Evolutionary conservation across 2,113 vertebrate species (phyloP), one percentile per base, ranked within the genome.

Genomic region (Poeciliopsis retropinna): DNA sequence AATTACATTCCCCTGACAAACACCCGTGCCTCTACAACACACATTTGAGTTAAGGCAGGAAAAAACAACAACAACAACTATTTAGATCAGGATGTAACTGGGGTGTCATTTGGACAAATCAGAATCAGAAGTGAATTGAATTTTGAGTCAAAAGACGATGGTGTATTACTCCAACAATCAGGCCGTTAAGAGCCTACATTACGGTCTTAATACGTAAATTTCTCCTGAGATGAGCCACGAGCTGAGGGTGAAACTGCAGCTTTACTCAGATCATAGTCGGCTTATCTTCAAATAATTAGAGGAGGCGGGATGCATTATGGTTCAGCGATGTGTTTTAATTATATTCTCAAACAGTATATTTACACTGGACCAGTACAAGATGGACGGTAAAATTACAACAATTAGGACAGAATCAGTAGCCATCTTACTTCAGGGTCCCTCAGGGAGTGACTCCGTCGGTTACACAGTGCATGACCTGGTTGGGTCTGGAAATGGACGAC

Each of bases 301-400:
- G 31, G 63, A 85, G 66, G 68, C 82, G 66, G 70, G 76, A 83
- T 60, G 67, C 82, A 61, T 78, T 2, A 0, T 67, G 61, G 67
- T 76, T 87, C 61, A 60, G 70, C 72, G 72, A 87, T 62, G 51
- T 73, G 68, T 87, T 91, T 93, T 92, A 90, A 92, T 92, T 79
- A 87, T 70, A 73, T 78, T 78, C 75, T 87, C 72, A 83, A 78
- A 87, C 81, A 81, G 71, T 80, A 64, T 78, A 64, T 78, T 85
- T 72, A 83, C 72, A 83, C 64, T 64, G 57, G 63, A 78, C 39
- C 74, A 83, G 79, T 70, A 78, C 64, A 60, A 82, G 60, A 80
- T 11, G 51, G 51, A 87, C 64, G 76, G 75, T 72, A 78, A 70
- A 83, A 86, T 86, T 75, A 79, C 44, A 79, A 72, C n/a, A 63